Base-by-base conservation (phyloP, 2,797 vertebrate species). In the Margarornis squamiger region DNA sequence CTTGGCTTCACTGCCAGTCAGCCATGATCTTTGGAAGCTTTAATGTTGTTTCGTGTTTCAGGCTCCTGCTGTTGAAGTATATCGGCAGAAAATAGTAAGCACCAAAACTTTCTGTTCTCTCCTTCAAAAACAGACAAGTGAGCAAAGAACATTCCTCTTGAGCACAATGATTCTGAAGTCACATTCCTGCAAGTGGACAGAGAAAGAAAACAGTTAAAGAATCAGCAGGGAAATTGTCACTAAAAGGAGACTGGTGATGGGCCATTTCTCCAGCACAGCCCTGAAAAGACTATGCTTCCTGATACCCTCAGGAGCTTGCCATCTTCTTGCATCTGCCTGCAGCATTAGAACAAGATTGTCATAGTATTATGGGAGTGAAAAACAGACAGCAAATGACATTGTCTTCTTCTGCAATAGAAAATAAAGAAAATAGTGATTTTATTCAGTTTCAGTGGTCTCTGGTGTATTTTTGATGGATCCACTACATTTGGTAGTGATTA, bases 141-240 rank as follows among this genome's bases (percentile, higher is more conserved):
- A 82, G 16, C 51, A 10, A 75, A 63, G 22, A 87, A 73, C 3
- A 72, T 18, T 45, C 97, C 95, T 29, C 97, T 97, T 32, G 97
- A 98, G 49, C 97, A 80, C 62, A 97, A 97, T 82, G 97, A 97
- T 86, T 98, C 98, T 48, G 97, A 98, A 91, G 97, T 98, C 51
- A 97, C 91, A 14, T 98, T 96, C 71, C 52, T 97, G 84, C 3
- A 8, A 45, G 29, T 41, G 95, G 73, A 67, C 30, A 80, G 73
- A 84, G 96, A 81, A 79, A 34, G 3, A 21, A 39, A 73, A 20
- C 7, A 11, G 10, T 24, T 65, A 62, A 51, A 83, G 68, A 54
- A 51, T 59, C n/a, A 36, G 36, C 6, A 80, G 88, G 68, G 86
- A 59, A 92, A 77, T 62, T 92, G 36, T 52, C 80, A 29, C 38